Evolutionary conservation across 2,113 vertebrate genomes (phyloP), one percentile per base, ranked within the genome.

Genomic region (Raja brachyura): DNA sequence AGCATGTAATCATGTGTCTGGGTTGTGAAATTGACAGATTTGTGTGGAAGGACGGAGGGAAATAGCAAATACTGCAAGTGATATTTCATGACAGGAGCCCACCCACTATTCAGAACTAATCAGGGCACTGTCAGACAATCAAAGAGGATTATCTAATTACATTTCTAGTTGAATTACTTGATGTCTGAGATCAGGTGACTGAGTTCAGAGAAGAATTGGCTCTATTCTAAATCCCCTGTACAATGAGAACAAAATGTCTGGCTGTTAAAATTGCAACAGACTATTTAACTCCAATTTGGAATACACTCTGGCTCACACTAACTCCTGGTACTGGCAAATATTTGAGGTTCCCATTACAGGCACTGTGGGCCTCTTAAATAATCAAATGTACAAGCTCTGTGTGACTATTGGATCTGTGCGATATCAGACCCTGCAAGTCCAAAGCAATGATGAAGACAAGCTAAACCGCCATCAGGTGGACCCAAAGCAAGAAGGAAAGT

Each of bases 11-110:
- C 31, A 70, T 22, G 9, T 31, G 31, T 73, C 31, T 92, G 22
- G 33, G 33, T 92, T 92, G 66, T 92, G 88, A 92, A 92, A 25
- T 22, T 92, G 88, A 92, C 66, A 73, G 63, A 33, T 92, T 92
- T 39, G n/a, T 68, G 28, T 90, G 61, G 88, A 25, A 73, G 20
- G 31, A 25, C 66, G 9, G 63, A 5, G 61, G 48, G 66, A 10
- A 22, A 92, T 73, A 10, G 88, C 31, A 92, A 92, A 92, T 73
- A 14, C 18, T 73, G 25, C 7, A 68, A 68, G 86, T 68, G 61
- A 90, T 90, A 18, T 90, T 59, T 61, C 61, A 31, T 66, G n/a
- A 28, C 86, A 70, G 88, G 68, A 48, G 88, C 88, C 66, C 66
- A 70, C 88, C 63, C 88, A 70, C 66, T 73, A 66, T 66, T 59